Percentiles rank a stretch among this genome's conserved stretches.
These are phyloP conservation scores for Coremacera marginata DNA, from an alignment of 2,888 invertebrate genomes.

Conservation along the genomic window DNA sequence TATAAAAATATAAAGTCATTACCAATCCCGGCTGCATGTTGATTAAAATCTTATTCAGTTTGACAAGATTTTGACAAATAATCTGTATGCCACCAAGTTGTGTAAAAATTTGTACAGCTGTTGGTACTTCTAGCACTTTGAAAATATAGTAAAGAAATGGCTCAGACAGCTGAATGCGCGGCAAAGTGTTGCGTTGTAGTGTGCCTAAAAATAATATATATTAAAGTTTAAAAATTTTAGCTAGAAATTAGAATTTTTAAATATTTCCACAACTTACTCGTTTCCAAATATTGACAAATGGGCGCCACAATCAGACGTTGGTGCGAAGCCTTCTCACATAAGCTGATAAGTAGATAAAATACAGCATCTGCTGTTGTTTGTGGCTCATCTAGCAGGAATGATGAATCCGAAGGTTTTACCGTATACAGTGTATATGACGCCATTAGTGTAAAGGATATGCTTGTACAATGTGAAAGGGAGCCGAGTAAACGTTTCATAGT, in stretches of 20 bases:
- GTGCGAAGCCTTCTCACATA: slow-evolving; percentile 82
- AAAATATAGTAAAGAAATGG: slow-evolving; percentile 88
- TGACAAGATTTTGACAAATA: slow-evolving; percentile 83
- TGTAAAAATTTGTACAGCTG: slow-evolving; percentile 81
- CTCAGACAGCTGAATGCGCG: slow-evolving; percentile 78
- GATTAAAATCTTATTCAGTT: slow-evolving; percentile 79
- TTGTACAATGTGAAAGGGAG: slow-evolving; percentile 82
- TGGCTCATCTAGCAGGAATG: slow-evolving; percentile 72
- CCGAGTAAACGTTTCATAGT: slow-evolving; percentile 88
- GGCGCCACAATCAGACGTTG: slow-evolving; percentile 83
- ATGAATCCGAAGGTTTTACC: slow-evolving; percentile 60
- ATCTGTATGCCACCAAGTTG: slow-evolving; percentile 82
- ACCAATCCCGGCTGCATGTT: slow-evolving; percentile 78
- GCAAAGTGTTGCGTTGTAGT: slow-evolving; percentile 64
- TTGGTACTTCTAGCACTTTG: slow-evolving; percentile 82
- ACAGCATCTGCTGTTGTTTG: slow-evolving; percentile 87
- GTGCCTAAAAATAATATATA: slow-evolving; percentile 55
- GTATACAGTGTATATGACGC: slow-evolving; percentile 71
- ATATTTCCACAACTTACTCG: slow-evolving; percentile 55
- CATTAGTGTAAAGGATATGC: slow-evolving; percentile 78
- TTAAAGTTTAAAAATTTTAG: too few relatives aligned
- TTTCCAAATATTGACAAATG: slow-evolving; percentile 78
- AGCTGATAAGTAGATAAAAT: slow-evolving; percentile 83
- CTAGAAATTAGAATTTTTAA: neutral
- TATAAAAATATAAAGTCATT: slow-evolving; percentile 51